Percentiles rank a stretch among this genome's conserved stretches.
phyloP scores from a whole-genome alignment of 2,888 invertebrate species.

The Tetragonisca angustula region DNA sequence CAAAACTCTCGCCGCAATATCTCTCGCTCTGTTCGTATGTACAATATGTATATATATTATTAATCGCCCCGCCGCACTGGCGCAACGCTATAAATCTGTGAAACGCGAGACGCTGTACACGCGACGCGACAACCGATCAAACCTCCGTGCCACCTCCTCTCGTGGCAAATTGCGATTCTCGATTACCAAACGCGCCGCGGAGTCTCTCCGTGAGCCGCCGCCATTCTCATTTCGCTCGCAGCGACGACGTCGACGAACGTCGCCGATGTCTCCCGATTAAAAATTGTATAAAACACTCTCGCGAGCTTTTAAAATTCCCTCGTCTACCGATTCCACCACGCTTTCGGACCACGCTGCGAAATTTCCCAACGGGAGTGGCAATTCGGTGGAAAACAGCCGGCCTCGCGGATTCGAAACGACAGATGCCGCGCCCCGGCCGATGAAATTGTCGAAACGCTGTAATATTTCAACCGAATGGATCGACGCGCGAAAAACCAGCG shows the following conservation, averaged over 20 bases:
- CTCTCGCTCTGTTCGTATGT: slow-evolving; percentile 59
- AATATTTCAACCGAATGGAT: background rate
- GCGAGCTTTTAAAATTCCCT: background rate
- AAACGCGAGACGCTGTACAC: slow-evolving; percentile 24
- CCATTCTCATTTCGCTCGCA: background rate
- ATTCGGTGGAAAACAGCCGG: background rate
- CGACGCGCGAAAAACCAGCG: no score
- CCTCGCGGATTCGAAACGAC: background rate
- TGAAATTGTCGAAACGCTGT: background rate
- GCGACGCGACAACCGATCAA: slow-evolving; percentile 3
- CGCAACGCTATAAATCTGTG: slow-evolving; percentile 32
- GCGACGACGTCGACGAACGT: slow-evolving; percentile 21
- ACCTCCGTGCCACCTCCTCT: background rate
- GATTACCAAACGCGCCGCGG: background rate
- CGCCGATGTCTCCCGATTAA: slow-evolving; percentile 18
- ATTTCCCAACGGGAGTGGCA: background rate
- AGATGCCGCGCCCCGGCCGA: background rate
- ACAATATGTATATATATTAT: slow-evolving; percentile 71
- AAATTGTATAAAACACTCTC: slow-evolving; percentile 17
- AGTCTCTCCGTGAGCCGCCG: background rate
- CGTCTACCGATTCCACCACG: no score
- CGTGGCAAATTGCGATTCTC: slow-evolving; percentile 12
- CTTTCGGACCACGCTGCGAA: background rate
- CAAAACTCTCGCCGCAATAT: background rate
- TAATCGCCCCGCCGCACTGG: slow-evolving; percentile 35